Evolutionary conservation across 2,797 vertebrate genomes (phyloP).

Genomic region (Oreortyx pictus): DNA sequence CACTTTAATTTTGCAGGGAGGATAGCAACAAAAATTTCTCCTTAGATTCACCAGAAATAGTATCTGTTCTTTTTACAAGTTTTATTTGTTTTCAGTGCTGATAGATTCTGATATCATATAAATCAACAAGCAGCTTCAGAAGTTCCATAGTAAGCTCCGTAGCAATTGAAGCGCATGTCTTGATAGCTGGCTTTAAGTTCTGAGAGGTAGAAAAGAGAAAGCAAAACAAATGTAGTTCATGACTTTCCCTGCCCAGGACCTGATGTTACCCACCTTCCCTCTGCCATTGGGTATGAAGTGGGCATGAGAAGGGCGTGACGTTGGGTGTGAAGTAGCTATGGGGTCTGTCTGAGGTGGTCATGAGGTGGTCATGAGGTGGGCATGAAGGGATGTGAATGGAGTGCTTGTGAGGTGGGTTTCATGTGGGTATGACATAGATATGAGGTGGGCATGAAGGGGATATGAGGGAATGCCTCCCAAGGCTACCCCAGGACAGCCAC

Average conservation of each 20-base stretch:
- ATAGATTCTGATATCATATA: neutral
- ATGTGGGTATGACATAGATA: too few relatives aligned
- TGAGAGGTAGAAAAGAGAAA: neutral
- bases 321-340: too few relatives aligned
- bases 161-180: neutral
- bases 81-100: neutral
- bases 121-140: neutral
- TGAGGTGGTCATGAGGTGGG: too few relatives aligned
- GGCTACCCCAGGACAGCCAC: neutral
- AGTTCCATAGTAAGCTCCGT: neutral
- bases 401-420: too few relatives aligned
- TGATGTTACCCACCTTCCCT: neutral
- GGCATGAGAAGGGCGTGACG: neutral
- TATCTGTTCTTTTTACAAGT: neutral
- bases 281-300: neutral
- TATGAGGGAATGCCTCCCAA: neutral
- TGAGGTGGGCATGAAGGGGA: too few relatives aligned
- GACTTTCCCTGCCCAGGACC: neutral
- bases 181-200: neutral
- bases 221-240: neutral
- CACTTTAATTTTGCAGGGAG: neutral
- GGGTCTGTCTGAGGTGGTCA: too few relatives aligned
- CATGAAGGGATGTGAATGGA: too few relatives aligned
- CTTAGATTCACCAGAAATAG: neutral
- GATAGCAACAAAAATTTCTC: neutral